Base-by-base conservation (phyloP, 2,113 vertebrate genomes). In the Hemiprocne comata region DNA sequence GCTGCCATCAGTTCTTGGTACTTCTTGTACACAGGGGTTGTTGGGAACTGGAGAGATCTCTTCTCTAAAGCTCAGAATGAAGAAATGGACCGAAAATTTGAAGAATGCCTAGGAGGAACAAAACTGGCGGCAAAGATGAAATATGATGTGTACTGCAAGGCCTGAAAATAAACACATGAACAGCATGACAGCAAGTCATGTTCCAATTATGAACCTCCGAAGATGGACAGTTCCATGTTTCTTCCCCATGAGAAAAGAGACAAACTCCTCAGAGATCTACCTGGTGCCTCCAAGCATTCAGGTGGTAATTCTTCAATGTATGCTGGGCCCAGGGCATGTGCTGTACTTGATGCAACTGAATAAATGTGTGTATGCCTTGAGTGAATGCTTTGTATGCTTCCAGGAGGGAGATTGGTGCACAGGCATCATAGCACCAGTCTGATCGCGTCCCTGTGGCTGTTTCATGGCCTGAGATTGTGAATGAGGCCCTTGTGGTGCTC, bases 11-110 rank as follows among this genome's bases (percentile, higher is more conserved):
- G 17, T 13, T 57, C 67, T 84, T 81, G 7, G n/a, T 87, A 33
- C 73, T 90, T 57, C 57, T 34, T 91, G 34, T 86, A 65, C 87
- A 79, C 66, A 99, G 98, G 98, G 40, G 94, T 98, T 92, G 97
- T 99, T 66, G 98, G 98, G 34, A 98, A 98, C 95, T 99, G 99
- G 98, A 98, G 87, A 97, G 97, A 97, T 8, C 29, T 98, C 66
- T 99, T 99, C 74, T 98, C 93, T 58, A 75, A 98, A 69, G 95
- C 97, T 85, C 99, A 99, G 93, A 99, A 97, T 84, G 85, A 95
- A 79, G 97, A 98, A 97, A 98, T 99, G 98, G 97, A 98, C 61
- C 67, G 5, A 80, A 98, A 97, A 94, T 99, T 98, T 97, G 90
- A 97, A 87, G 97, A 96, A 5, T 95, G 91, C 46, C 93, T 98